Percentiles rank a stretch among this genome's conserved stretches.
Evolutionary conservation across 2,888 invertebrate species (phyloP).

Genomic region (Oxycera nigricornis): DNA sequence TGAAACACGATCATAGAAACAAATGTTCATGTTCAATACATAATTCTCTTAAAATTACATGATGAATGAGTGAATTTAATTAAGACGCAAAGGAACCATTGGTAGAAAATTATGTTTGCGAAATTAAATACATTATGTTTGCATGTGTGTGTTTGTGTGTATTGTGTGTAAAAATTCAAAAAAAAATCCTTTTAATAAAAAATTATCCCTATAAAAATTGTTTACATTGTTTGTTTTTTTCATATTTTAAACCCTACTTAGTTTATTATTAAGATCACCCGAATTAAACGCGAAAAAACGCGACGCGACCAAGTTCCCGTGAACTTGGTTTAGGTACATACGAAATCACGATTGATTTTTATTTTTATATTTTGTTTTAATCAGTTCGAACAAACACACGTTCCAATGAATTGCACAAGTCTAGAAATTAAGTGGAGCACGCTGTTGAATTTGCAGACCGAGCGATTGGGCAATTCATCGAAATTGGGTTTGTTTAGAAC

Average conservation of each 20-base stretch:
- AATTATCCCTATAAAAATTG: slow-evolving; percentile 26
- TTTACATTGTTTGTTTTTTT: slow-evolving; percentile 21
- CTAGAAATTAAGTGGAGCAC: too few species aligned
- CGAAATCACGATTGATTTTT: slow-evolving; percentile 61
- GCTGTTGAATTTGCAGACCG: too few species aligned
- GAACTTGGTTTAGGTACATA: slow-evolving; percentile 64
- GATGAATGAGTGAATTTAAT: neutral
- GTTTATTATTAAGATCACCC: slow-evolving; percentile 59
- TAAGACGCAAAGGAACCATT: neutral
- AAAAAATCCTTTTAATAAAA: slow-evolving; percentile 19
- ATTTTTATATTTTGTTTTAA: slow-evolving; percentile 45
- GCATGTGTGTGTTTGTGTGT: slow-evolving; percentile 12
- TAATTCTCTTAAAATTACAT: neutral
- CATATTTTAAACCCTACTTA: slow-evolving; percentile 46
- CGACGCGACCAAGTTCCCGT: slow-evolving; percentile 63
- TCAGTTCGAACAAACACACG: neutral
- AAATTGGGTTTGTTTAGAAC: slow-evolving; percentile 13
- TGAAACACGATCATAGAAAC: neutral
- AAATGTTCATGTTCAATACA: neutral
- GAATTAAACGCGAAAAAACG: slow-evolving; percentile 59
- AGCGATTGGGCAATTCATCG: slow-evolving; percentile 35
- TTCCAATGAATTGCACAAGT: slow-evolving; percentile 4
- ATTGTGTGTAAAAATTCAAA: slow-evolving; percentile 24
- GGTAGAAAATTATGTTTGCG: neutral
- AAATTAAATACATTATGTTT: slow-evolving; percentile 12